phyloP scores from a whole-genome alignment of 2,113 vertebrate genomes.

The Tichodroma muraria region DNA sequence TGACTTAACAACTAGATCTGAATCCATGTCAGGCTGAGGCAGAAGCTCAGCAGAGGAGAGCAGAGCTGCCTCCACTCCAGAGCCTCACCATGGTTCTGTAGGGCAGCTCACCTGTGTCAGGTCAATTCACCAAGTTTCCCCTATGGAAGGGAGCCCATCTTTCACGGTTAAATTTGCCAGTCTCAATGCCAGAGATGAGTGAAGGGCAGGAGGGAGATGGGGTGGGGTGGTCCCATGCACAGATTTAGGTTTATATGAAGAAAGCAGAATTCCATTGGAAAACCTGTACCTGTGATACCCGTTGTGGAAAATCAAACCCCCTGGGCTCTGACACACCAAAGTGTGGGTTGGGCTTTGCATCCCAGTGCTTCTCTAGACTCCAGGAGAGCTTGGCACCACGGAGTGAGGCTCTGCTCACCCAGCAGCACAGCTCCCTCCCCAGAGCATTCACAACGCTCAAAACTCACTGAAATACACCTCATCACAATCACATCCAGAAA shows the following conservation, averaged over 20 bases:
- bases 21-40: background rate
- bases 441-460: background rate
- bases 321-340: background rate
- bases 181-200: background rate
- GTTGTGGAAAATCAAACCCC: background rate
- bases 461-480: background rate
- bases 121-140: background rate
- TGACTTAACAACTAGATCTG: accelerated
- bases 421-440: background rate
- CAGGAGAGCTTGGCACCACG: background rate
- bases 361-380: background rate
- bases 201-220: background rate
- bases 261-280: background rate
- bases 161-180: background rate
- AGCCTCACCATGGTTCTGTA: background rate
- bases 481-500: background rate
- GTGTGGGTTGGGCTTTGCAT: background rate
- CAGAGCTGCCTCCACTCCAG: background rate
- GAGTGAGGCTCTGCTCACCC: background rate
- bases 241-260: background rate
- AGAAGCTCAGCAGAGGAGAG: background rate
- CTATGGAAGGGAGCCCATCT: background rate
- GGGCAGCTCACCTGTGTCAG: background rate
- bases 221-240: no score
- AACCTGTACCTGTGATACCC: background rate